Conservation (phyloP, 2,888 invertebrate genomes). For the Euphydryas editha region DNA sequence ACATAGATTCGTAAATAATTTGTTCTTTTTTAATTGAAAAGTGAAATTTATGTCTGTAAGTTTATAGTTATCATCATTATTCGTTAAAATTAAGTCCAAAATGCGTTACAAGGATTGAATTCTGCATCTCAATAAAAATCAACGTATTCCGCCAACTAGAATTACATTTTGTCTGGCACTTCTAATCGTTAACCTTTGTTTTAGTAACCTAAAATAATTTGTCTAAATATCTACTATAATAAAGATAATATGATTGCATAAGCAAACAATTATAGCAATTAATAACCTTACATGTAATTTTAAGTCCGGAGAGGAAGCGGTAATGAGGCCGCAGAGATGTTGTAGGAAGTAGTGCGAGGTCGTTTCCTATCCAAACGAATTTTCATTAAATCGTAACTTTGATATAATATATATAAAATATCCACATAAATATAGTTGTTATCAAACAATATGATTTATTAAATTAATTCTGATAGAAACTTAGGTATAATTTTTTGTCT, state of each 20-base stretch:
- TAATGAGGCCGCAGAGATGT: conserved; percentile 60
- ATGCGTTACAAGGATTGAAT: background rate
- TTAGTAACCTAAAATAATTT: conserved; percentile 6
- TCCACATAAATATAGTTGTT: background rate
- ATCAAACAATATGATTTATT: no score
- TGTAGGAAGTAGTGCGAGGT: conserved; percentile 64
- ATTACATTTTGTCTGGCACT: background rate
- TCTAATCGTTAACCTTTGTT: conserved; percentile 9
- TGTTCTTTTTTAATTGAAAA: no score
- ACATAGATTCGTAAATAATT: no score
- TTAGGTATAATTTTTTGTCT: no score
- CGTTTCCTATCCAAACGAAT: conserved; percentile 38
- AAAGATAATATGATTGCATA: conserved; percentile 34
- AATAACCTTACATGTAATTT: conserved; percentile 42
- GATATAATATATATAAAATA: background rate
- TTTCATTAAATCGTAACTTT: conserved; percentile 20
- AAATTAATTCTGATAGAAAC: no score
- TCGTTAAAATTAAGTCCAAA: no score
- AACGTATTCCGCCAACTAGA: background rate
- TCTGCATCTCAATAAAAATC: background rate
- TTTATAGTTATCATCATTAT: no score
- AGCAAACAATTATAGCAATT: conserved; percentile 44
- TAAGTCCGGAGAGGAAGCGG: conserved; percentile 56
- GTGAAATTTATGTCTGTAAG: no score
- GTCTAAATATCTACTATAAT: conserved; percentile 27